These are phyloP conservation scores for Xiphorhynchus elegans DNA, from an alignment of 2,113 vertebrate genomes.

Conservation along the genomic window DNA sequence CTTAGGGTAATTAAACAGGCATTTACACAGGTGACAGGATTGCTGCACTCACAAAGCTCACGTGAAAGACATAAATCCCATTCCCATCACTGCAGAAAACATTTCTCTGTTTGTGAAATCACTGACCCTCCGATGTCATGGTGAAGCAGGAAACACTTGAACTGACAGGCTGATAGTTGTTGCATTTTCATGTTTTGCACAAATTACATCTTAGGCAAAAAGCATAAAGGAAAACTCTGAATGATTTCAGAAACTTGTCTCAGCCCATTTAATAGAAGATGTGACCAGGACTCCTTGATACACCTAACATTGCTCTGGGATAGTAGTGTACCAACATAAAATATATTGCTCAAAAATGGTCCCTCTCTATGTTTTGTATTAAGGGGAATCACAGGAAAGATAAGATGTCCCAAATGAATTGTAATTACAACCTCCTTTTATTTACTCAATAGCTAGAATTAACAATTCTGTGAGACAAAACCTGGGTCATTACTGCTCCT, in stretches of 20 bases:
- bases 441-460: neutral
- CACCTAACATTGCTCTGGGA: neutral
- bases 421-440: neutral
- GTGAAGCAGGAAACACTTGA: neutral
- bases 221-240: neutral
- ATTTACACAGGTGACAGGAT: neutral
- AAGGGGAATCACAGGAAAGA: neutral
- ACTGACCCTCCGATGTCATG: neutral
- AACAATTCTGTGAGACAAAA: neutral
- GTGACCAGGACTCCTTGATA: neutral
- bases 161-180: neutral
- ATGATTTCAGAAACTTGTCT: neutral
- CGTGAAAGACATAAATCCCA: neutral
- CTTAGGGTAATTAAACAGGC: neutral
- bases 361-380: neutral
- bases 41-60: neutral
- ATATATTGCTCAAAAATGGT: neutral
- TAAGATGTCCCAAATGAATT: neutral
- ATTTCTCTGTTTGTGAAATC: neutral
- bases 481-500: neutral
- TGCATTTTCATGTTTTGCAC: neutral
- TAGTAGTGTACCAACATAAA: neutral
- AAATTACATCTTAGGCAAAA: neutral
- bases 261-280: neutral
- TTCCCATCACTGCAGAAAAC: neutral